Evolutionary conservation across 2,113 vertebrate genomes (phyloP).

Genomic region (Syrrhaptes paradoxus): DNA sequence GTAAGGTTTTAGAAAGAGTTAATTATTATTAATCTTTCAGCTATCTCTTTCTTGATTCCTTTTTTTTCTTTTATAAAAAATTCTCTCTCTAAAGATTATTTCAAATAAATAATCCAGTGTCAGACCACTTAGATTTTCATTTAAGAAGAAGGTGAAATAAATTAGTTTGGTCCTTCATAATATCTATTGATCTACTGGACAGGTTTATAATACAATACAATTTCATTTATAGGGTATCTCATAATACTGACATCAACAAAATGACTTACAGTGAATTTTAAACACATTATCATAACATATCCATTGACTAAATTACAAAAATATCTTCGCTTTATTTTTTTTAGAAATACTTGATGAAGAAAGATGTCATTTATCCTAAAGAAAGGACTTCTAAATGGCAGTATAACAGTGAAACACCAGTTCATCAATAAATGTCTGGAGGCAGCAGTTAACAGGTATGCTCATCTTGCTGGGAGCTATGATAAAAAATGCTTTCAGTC

Average conservation of each 20-base stretch:
- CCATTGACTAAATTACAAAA: slow-evolving; percentile 14
- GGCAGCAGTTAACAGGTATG: neutral
- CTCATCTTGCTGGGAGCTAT: neutral
- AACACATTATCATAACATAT: slow-evolving; percentile 5
- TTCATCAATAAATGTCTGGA: neutral
- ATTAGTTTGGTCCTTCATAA: slow-evolving; percentile 12
- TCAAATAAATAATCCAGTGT: neutral
- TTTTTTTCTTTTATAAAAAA: neutral
- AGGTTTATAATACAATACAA: slow-evolving; percentile 46
- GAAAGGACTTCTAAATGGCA: neutral
- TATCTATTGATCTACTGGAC: slow-evolving; percentile 29
- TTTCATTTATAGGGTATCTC: slow-evolving; percentile 27
- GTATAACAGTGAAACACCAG: neutral
- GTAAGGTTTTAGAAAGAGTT: neutral
- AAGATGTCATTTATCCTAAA: neutral
- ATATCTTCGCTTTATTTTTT: neutral
- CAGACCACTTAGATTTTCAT: neutral
- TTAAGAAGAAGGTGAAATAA: neutral
- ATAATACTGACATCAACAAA: slow-evolving; percentile 39
- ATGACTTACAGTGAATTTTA: slow-evolving; percentile 30
- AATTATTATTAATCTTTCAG: neutral
- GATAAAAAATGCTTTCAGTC: neutral
- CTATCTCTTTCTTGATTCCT: neutral
- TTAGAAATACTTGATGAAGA: neutral
- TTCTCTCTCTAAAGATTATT: neutral